Evolutionary conservation across 2,113 vertebrate species (phyloP), one percentile per base, ranked within the genome.

Genomic region (Triplophysa tibetana): DNA sequence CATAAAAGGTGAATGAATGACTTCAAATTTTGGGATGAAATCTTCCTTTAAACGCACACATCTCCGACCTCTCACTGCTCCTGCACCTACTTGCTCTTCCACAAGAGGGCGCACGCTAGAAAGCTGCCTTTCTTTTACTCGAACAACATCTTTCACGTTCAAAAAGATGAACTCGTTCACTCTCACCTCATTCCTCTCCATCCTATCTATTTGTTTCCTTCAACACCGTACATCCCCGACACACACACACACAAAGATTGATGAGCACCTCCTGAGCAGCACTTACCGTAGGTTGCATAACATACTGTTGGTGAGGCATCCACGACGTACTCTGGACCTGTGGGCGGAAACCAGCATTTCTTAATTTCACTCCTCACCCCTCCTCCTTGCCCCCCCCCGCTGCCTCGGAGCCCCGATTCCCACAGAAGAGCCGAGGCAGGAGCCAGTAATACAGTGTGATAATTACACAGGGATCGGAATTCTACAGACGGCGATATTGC

Each of bases 201-300:
- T 79, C 70, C 54, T 48, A 14, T 73, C 75, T 26, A 45, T 45
- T 45, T 45, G 63, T 58, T 52, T 60, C 23, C 38, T 50, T 48
- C 26, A 43, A 60, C 26, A 24, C 80, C 16, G 54, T 3, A 61
- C 6, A 23, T 21, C 52, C 24, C 26, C n/a, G 12, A 70, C 29
- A 54, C 52, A 56, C n/a, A 81, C 60, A 81, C 60, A 83, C 50
- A 63, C 21, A 62, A 62, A 67, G 61, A 82, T 81, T 79, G 70
- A 67, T 70, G 68, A 65, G 45, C 41, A 60, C 33, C 33, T 77
- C 75, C n/a, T 87, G 88, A 86, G 73, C 76, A 83, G 86, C 90
- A 96, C 98, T 96, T 97, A 99, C 98, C 94, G 98, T 96, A 92
- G 98, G 98, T 95, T 99, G 98, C 98, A 99, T 98, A 96, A 98